Evolutionary conservation across 1,140 invertebrate species (phyloP), one percentile per base, ranked within the genome.

Genomic region (Anastatus disparis): DNA sequence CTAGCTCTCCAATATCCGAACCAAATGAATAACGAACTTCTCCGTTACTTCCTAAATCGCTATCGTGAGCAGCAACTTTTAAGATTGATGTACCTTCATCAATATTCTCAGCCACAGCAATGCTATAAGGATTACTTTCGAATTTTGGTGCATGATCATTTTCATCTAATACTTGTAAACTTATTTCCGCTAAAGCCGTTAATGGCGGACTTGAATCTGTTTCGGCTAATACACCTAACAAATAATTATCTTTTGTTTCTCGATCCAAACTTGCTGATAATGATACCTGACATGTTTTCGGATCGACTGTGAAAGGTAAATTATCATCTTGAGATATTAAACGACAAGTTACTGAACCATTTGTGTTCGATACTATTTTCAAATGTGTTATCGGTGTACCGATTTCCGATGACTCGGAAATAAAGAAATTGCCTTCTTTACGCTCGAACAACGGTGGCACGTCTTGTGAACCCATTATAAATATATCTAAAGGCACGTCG

Each of bases 61-160:
- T 85, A 78, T 97, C 95, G 76, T 91, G 88, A 2, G 95, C 95
- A 75, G 91, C 90, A 15, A 96, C 92, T 87, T 93, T 93, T 24
- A 95, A 78, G 58, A 96, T 90, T 17, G 89, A 89, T 15, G 91
- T 91, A 1, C 93, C 92, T 78, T 93, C 91, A 62, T 91, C 89
- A 17, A 93, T 87, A 84, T 96, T 95, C 82, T 97, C 95, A 0
- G 93, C 92, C 0, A 97, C 81, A 56, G 87, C 89, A 4, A 94
- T 85, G 48, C 88, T 87, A 82, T 97, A 97, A 0, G 91, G 90
- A 75, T 90, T 90, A 76, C 92, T 95, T 80, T 96, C 93, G 84
- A 97, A 97, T 70, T 89, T 86, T 0, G 96, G 96, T 26, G 90
- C 87, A 81, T 97, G 93, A 84, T 98, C 96, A 82, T 98, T 97